Percentiles rank a stretch among this genome's conserved stretches.
Evolutionary conservation across 2,797 vertebrate species (phyloP).

Genomic region (Poecile montanus): DNA sequence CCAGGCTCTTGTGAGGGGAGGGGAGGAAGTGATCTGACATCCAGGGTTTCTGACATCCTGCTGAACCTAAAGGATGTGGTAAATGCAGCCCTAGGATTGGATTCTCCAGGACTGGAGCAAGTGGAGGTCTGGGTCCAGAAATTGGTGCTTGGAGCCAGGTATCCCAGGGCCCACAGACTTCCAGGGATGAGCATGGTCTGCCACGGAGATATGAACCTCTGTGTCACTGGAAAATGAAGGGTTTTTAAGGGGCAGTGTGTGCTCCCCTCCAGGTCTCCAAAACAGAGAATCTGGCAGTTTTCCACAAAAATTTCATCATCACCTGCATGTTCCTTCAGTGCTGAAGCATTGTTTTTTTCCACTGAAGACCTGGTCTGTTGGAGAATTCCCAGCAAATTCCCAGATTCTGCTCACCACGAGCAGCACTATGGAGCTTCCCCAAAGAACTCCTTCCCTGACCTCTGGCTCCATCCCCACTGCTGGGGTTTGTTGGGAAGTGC

Average conservation of each 20-base stretch:
- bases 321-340: neutral
- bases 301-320: neutral
- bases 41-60: neutral
- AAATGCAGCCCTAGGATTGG: neutral
- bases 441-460: neutral
- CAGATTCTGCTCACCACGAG: neutral
- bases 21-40: neutral
- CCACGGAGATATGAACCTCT: neutral
- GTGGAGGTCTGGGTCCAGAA: neutral
- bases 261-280: neutral
- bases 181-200: neutral
- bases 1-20: neutral
- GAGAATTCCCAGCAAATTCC: neutral
- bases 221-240: neutral
- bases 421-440: neutral
- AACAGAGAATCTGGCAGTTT: neutral
- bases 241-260: neutral
- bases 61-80: neutral
- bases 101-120: neutral
- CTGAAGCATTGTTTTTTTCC: neutral
- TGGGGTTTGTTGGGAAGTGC: neutral
- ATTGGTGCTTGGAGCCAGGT: neutral
- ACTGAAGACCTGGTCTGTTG: neutral
- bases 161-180: neutral
- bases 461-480: neutral